phyloP scores from a whole-genome alignment of 2,888 invertebrate species.

The Drosophila merina region DNA sequence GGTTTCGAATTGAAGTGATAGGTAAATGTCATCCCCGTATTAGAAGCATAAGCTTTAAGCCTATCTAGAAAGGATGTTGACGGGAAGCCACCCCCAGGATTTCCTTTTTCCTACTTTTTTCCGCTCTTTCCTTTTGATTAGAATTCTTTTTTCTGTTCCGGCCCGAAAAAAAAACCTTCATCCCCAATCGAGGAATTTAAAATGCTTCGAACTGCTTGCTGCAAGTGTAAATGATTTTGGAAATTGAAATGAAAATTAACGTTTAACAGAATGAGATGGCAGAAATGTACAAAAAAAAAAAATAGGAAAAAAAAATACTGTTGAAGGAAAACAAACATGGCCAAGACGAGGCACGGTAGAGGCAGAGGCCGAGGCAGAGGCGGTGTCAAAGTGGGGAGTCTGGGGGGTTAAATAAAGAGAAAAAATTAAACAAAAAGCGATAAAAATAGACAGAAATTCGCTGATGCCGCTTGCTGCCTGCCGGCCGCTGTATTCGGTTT shows the following conservation, averaged over 20 bases:
- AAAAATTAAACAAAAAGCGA: conserved; percentile 49
- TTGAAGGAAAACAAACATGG: conserved; percentile 6
- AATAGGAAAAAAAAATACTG: neutral
- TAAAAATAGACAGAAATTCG: conserved; percentile 61
- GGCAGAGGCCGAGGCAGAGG: neutral
- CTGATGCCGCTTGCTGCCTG: conserved; percentile 20
- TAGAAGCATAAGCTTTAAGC: conserved; percentile 3
- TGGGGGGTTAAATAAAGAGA: conserved; percentile 7
- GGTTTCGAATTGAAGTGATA: neutral
- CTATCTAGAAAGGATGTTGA: conserved; percentile 1
- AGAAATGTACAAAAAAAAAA: neutral
- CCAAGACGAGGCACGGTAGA: neutral
- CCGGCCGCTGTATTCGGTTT: conserved; percentile 23
- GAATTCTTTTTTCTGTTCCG: conserved; percentile 7
- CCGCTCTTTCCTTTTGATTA: conserved; percentile 4
- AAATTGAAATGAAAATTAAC: conserved; percentile 40
- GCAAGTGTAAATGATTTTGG: conserved; percentile 39
- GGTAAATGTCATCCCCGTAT: conserved; percentile 19
- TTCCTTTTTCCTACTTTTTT: neutral
- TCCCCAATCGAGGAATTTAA: conserved; percentile 19
- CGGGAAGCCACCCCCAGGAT: conserved; percentile 24
- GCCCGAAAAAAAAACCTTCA: conserved; percentile 2
- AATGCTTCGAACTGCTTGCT: neutral
- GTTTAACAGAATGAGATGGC: conserved; percentile 21
- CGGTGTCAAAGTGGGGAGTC: neutral